Conservation (phyloP, 2,888 invertebrate species). For the Pandemis heparana region DNA sequence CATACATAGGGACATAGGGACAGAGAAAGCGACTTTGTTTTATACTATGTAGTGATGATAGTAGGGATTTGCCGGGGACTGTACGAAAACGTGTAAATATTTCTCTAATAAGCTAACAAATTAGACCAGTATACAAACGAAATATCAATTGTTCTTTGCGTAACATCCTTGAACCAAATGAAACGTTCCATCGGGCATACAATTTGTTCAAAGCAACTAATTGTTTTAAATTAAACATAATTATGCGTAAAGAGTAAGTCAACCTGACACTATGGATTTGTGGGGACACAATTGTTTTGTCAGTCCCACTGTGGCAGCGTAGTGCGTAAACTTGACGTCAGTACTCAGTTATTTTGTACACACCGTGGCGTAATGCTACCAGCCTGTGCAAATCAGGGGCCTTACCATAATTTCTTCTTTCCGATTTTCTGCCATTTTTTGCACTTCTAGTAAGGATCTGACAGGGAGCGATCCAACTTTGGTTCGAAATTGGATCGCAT, state of each 20-base stretch:
- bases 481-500: too few species aligned
- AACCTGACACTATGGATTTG: constrained; percentile 6
- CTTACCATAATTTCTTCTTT: too few species aligned
- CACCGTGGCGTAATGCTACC: background rate
- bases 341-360: background rate
- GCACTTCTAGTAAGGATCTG: too few species aligned
- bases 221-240: constrained; percentile 18
- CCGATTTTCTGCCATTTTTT: too few species aligned
- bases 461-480: too few species aligned
- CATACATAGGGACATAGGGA: too few species aligned
- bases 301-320: background rate
- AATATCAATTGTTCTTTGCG: background rate
- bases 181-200: background rate
- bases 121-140: background rate
- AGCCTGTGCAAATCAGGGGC: background rate
- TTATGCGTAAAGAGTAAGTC: constrained; percentile 7
- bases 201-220: constrained; percentile 8
- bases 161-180: constrained; percentile 1
- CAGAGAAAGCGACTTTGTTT: too few species aligned
- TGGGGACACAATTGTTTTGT: constrained; percentile 2
- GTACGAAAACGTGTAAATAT: background rate
- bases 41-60: too few species aligned
- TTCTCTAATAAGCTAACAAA: background rate
- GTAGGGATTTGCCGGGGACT: too few species aligned
- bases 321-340: constrained; percentile 3